Evolutionary conservation across 2,888 invertebrate species (phyloP), one percentile per base, ranked within the genome.

Genomic region (Uloborus plumipes): DNA sequence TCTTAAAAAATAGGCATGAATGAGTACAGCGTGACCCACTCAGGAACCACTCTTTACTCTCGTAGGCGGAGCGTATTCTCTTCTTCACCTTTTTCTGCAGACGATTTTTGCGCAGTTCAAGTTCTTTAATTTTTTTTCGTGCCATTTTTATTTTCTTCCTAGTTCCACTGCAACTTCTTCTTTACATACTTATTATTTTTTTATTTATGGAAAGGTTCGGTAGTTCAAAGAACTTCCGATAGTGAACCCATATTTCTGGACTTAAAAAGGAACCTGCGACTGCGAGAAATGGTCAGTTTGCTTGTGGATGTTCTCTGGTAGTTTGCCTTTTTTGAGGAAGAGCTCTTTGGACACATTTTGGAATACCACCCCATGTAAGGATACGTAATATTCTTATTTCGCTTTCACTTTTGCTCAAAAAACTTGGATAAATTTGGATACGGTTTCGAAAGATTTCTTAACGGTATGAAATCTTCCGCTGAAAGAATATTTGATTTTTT

Each of bases 211-310:
- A 22, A 31, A 47, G 49, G 39, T 31, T 13, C 47, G 22, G 26
- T 55, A 55, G 77, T 77, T 80, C 79, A 80, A 81, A 81, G 80
- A 74, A 74, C 74, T 81, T 74, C 80, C 80, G 80, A 69, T 58
- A 14, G 51, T 26, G 26, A 22, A 11, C 15, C 2, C 31, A 31
- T 61, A 31, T 61, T 50, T 49, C 58, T n/a, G 9, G 64, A 55
- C 39, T 71, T 78, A 65, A 78, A 64, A 78, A 78, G 62, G 71
- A 58, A 31, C 14, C 39, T 11, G 26, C 18, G 11, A 14, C 50
- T 3, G 26, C 3, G 26, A 39, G 15, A 22, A 15, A 26, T 31
- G 39, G 64, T 74, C 80, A 81, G 69, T 74, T 70, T 39, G 39
- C 39, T 11, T 39, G 39, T 39, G 39, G 39, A 39, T 39, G 39